Evolutionary conservation across 2,113 vertebrate genomes (phyloP).

Genomic region (Oryzias woworae): DNA sequence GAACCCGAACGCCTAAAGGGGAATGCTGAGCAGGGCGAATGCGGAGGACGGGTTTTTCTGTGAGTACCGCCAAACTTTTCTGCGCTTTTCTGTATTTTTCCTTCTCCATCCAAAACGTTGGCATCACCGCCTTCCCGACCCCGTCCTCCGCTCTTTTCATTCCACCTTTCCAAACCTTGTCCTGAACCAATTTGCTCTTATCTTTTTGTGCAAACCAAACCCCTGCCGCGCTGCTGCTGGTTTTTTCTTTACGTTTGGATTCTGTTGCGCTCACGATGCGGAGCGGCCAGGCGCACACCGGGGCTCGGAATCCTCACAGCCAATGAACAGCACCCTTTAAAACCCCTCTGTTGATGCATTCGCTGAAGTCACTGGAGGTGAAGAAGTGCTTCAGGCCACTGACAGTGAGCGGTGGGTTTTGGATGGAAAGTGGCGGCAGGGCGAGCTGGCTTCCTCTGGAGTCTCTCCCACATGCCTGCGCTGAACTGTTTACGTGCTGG

Average conservation of each 20-base stretch:
- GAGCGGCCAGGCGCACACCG: conserved; percentile 15
- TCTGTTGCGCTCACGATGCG: conserved; percentile 13
- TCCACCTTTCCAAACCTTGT: neutral
- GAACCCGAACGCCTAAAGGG: conserved; percentile 49
- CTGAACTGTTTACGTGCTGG: neutral
- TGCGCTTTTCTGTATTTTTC: conserved; percentile 25
- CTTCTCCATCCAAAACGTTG: conserved; percentile 22
- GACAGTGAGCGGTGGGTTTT: conserved; percentile 11
- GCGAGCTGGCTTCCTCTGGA: neutral
- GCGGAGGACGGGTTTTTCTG: conserved; percentile 56
- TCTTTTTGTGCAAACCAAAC: neutral
- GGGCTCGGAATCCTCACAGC: conserved; percentile 20
- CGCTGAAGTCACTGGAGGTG: conserved; percentile 43
- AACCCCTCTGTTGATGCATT: conserved; percentile 1
- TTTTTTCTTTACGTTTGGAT: conserved; percentile 10
- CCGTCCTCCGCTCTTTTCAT: conserved; percentile 5
- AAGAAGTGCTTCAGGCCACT: neutral
- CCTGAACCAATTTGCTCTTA: neutral
- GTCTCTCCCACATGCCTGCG: conserved; percentile 14
- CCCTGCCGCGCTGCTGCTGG: neutral
- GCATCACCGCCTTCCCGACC: conserved; percentile 22
- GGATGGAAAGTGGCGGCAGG: conserved; percentile 14
- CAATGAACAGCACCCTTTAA: conserved; percentile 1
- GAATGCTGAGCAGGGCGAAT: conserved; percentile 56
- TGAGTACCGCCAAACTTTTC: conserved; percentile 68